Percentiles rank a stretch among this genome's conserved stretches.
Conservation (phyloP, 2,888 invertebrate genomes). For the Xanthorhoe designata region DNA sequence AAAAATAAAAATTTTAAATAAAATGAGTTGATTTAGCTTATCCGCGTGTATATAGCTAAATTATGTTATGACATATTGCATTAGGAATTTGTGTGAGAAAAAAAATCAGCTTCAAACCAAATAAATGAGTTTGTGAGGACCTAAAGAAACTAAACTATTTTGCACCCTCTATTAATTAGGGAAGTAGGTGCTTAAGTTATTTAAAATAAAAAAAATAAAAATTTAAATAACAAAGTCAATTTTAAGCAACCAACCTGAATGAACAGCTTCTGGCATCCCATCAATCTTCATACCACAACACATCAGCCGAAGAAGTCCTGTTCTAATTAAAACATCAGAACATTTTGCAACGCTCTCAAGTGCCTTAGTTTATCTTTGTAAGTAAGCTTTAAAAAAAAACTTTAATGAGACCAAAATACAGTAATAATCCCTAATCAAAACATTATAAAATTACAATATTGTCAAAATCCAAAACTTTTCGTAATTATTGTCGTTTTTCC, state of each 20-base stretch:
- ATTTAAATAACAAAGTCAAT: not conserved
- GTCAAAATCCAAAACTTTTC: constrained; percentile 31
- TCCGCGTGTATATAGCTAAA: too few relatives aligned
- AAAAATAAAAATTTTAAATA: too few relatives aligned
- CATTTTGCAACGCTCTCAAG: not conserved
- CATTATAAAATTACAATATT: not conserved
- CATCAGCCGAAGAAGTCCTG: constrained; percentile 17
- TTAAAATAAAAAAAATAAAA: too few relatives aligned
- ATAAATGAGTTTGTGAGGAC: too few relatives aligned
- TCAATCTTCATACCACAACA: constrained; percentile 26
- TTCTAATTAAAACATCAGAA: constrained; percentile 4
- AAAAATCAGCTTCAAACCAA: too few relatives aligned
- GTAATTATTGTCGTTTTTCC: constrained; percentile 45
- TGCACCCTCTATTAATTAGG: too few relatives aligned
- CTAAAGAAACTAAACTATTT: too few relatives aligned
- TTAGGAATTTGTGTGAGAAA: too few relatives aligned
- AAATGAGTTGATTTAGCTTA: too few relatives aligned
- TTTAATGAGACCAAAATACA: not conserved
- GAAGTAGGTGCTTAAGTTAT: too few relatives aligned
- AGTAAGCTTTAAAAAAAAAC: not conserved
- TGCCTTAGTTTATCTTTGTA: not conserved
- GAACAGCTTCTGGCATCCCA: constrained; percentile 33
- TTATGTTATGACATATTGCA: too few relatives aligned
- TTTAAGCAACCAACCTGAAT: constrained; percentile 36
- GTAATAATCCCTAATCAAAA: not conserved